phyloP scores from a whole-genome alignment of 2,888 invertebrate species.

The Blastobasis adustella region DNA sequence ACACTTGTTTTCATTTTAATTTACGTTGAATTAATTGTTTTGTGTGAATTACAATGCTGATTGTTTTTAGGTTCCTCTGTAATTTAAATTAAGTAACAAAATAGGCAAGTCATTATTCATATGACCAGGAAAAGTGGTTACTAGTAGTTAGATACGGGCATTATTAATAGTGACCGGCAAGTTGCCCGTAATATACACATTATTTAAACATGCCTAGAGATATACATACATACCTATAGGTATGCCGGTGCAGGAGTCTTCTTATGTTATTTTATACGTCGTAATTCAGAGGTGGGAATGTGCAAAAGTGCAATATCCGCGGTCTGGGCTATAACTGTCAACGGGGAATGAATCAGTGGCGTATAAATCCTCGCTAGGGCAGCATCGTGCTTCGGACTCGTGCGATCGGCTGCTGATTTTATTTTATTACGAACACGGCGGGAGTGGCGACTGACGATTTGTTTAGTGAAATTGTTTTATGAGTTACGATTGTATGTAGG shows the following conservation, averaged over 20 bases:
- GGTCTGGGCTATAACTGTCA: conserved; percentile 61
- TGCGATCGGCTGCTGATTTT: conserved; percentile 51
- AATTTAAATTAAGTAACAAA: too few species aligned
- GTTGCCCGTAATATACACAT: too few species aligned
- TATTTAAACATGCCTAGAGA: too few species aligned
- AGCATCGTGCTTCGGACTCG: conserved; percentile 39
- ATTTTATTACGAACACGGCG: conserved; percentile 50
- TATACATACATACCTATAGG: conserved; percentile 11
- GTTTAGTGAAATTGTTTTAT: conserved; percentile 54
- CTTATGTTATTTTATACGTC: conserved; percentile 48
- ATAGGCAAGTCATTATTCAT: too few species aligned
- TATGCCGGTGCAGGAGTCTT: conserved; percentile 25
- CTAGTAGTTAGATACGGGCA: too few species aligned
- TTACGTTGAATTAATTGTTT: too few species aligned
- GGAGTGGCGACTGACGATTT: conserved; percentile 44
- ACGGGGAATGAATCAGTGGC: conserved; percentile 64
- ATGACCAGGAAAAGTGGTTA: too few species aligned
- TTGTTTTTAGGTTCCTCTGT: too few species aligned
- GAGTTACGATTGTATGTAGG: conserved; percentile 31
- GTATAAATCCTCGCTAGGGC: conserved; percentile 58
- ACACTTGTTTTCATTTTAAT: too few species aligned
- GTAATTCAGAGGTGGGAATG: conserved; percentile 58
- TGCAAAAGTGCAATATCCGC: conserved; percentile 68
- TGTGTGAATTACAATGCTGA: too few species aligned
- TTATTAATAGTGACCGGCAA: too few species aligned